Evolutionary conservation across 2,113 vertebrate species (phyloP).

Genomic region (Salvelinus fontinalis): DNA sequence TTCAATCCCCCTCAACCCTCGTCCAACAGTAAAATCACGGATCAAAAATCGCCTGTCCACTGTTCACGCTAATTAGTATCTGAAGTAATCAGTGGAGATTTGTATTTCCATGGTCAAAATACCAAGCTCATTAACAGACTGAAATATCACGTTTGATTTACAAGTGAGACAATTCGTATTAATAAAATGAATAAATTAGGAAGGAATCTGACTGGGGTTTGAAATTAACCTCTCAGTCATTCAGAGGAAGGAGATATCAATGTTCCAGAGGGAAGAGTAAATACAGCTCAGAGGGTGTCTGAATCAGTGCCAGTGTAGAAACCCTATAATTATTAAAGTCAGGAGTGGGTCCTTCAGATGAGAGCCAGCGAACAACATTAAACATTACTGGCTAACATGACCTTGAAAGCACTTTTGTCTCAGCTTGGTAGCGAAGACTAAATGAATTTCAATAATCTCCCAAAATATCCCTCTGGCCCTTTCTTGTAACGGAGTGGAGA

Average conservation of each 20-base stretch:
- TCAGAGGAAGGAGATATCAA: too few relatives aligned
- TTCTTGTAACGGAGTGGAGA: constrained; percentile 4
- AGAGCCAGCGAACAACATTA: constrained; percentile 15
- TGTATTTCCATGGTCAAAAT: constrained; percentile 34
- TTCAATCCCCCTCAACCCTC: not conserved
- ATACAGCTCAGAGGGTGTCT: constrained; percentile 11
- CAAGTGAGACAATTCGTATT: constrained; percentile 8
- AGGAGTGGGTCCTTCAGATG: constrained; percentile 19
- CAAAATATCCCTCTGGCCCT: constrained; percentile 35
- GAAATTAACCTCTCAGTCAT: not conserved
- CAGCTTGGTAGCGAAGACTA: constrained; percentile 14
- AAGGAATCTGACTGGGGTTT: not conserved
- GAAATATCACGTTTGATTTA: constrained; percentile 36
- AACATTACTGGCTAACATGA: constrained; percentile 30
- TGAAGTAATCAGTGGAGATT: constrained; percentile 20
- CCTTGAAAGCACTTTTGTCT: constrained; percentile 46
- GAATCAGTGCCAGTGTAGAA: not conserved
- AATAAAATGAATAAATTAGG: constrained; percentile 9
- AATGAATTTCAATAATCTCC: constrained; percentile 44
- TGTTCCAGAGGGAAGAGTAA: too few relatives aligned
- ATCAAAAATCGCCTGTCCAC: not conserved
- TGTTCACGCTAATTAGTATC: constrained; percentile 28
- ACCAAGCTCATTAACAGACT: constrained; percentile 28
- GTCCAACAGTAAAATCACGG: not conserved
- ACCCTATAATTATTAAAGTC: constrained; percentile 9